These are phyloP conservation scores for Zosterops lateralis DNA, from an alignment of 2,113 vertebrate genomes.

Conservation along the genomic window DNA sequence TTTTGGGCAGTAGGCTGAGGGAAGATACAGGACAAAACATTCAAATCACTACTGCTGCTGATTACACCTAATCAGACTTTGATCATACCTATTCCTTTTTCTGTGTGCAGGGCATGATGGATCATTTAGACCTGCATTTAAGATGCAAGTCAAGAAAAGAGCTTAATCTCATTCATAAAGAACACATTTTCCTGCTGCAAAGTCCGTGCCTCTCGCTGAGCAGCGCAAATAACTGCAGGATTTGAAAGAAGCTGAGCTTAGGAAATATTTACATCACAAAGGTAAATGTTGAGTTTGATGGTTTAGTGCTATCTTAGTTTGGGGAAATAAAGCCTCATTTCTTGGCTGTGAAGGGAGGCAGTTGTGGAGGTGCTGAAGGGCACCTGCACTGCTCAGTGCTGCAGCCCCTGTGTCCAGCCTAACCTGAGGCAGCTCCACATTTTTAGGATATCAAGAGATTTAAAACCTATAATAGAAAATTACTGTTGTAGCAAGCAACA, in stretches of 20 bases:
- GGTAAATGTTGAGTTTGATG: constrained; percentile 10
- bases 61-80: neutral
- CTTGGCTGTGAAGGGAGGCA: neutral
- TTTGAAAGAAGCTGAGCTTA: neutral
- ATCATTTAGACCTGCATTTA: neutral
- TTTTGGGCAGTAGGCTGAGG: neutral
- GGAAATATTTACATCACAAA: constrained; percentile 36
- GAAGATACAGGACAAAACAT: neutral
- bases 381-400: neutral
- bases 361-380: neutral
- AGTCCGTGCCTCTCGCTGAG: neutral
- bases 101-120: neutral
- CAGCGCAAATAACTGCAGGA: neutral
- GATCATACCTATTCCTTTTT: neutral
- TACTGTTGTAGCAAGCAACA: neutral
- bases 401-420: neutral
- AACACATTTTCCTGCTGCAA: neutral
- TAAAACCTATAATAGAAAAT: neutral
- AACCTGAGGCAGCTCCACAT: rapidly evolving
- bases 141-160: neutral
- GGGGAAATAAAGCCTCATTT: neutral
- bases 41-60: neutral
- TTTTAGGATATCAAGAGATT: neutral
- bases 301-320: neutral
- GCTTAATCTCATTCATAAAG: neutral